Evolutionary conservation across 2,113 vertebrate genomes (phyloP).

Genomic region (Puntigrus tetrazona): DNA sequence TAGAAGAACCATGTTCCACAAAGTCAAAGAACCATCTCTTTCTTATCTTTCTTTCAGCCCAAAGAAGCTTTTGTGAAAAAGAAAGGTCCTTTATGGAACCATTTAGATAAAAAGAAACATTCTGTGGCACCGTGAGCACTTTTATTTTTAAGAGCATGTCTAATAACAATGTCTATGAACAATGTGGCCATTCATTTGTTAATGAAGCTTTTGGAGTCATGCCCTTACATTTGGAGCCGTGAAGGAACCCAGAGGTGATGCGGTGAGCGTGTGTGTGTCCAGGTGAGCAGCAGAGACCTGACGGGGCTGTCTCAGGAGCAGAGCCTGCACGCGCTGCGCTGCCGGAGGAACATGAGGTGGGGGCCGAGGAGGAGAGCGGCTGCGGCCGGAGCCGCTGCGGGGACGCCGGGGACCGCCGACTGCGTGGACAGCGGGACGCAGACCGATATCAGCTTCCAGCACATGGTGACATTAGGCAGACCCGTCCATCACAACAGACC

Average conservation of each 20-base stretch:
- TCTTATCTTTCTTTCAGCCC: no score
- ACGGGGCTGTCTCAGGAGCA: slow-evolving; percentile 76
- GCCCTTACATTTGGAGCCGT: background rate
- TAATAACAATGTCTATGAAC: no score
- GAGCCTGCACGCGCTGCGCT: slow-evolving; percentile 68
- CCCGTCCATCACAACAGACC: slow-evolving; percentile 38
- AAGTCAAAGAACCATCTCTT: no score
- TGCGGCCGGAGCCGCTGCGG: slow-evolving; percentile 61
- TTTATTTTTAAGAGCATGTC: no score
- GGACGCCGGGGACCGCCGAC: slow-evolving; percentile 59
- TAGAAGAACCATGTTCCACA: no score
- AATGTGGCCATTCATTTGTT: background rate
- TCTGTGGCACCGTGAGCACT: no score
- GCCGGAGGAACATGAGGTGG: slow-evolving; percentile 60
- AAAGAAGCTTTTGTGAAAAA: no score
- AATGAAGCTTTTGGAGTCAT: background rate
- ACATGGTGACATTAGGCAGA: slow-evolving; percentile 76
- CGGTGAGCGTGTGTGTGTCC: background rate
- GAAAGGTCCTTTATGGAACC: no score
- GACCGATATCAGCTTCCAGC: slow-evolving; percentile 87
- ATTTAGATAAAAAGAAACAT: no score
- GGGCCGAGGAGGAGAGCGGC: slow-evolving; percentile 69
- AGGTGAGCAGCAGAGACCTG: slow-evolving; percentile 79
- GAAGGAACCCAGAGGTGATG: no score
- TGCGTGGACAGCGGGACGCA: slow-evolving; percentile 84